Evolutionary conservation across 2,888 invertebrate species (phyloP), one percentile per base, ranked within the genome.

Genomic region (Trimorus sp.): DNA sequence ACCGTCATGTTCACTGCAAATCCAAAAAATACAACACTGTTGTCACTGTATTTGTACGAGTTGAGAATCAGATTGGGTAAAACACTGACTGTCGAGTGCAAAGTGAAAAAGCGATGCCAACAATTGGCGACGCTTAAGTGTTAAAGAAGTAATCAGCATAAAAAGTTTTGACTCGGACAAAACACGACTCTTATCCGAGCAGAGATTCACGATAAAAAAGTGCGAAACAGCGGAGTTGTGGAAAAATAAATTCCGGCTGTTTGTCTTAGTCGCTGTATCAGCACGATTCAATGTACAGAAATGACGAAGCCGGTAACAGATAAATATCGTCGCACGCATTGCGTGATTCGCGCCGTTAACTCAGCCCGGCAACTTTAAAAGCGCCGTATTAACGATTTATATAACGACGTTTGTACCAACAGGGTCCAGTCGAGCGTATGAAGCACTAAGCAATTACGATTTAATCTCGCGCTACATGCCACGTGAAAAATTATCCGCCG

Each of bases 381-480:
- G 78, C 78, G 48, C 63, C 75, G 68, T 78, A 81, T 75, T 78
- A 80, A 83, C 80, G 78, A 81, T 81, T 66, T 80, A 63, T 66
- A 71, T 83, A 81, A 83, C 78, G 68, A 80, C 60, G 80, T 80
- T 80, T 77, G 83, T 78, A 80, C 75, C 73, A 83, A 80, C 75
- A 75, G 76, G 66, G 76, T 83, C 83, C 69, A 68, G 78, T 68
- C 68, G 70, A 59, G 71, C 60, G 56, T 79, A 73, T 60, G 69
- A 83, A 83, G 69, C 65, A 69, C 76, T 65, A 68, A 76, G 79
- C 80, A 83, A 83, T 83, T 83, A 83, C 79, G 81, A 83, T 83
- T 76, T 78, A 83, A 83, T 83, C 83, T 81, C 65, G 62, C 54
- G 48, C 48, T 56, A 76, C 83, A 83, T 79, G 83, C 79, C 68